A percentile compares a stretch with the other conserved stretches of the same genome.
phyloP scores from a whole-genome alignment of 2,797 vertebrate genomes.

The Mastacembelus armatus region DNA sequence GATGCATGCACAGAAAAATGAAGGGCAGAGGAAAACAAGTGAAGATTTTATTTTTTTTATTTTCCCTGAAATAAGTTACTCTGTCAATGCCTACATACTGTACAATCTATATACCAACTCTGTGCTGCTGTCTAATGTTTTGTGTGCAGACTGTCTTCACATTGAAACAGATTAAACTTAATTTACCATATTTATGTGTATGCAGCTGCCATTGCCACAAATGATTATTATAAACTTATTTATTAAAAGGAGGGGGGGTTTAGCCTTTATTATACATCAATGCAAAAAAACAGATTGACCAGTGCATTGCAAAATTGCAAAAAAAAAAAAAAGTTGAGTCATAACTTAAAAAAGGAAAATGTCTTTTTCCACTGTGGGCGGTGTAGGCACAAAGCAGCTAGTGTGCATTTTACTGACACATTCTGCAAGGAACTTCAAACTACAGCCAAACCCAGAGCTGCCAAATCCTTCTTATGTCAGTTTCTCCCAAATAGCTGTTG shows the following conservation, averaged over 20 bases:
- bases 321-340: conserved; percentile 52
- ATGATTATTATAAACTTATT: background rate
- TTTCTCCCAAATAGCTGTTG: conserved; percentile 29
- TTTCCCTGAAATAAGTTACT: conserved; percentile 13
- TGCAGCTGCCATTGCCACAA: background rate
- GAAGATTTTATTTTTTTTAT: conserved; percentile 26
- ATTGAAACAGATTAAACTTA: background rate
- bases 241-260: conserved; percentile 8
- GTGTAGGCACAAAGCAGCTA: conserved; percentile 34
- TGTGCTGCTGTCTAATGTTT: conserved; percentile 5
- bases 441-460: conserved; percentile 29
- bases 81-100: conserved; percentile 25
- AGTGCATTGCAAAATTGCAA: conserved; percentile 2
- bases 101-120: background rate
- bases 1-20: conserved; percentile 19
- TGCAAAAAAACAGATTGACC: conserved; percentile 32
- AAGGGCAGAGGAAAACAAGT: conserved; percentile 19
- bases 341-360: conserved; percentile 46
- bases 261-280: background rate
- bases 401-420: conserved; percentile 42
- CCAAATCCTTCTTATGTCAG: conserved; percentile 52
- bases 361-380: conserved; percentile 53
- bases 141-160: conserved; percentile 5
- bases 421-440: conserved; percentile 54
- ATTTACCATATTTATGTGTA: background rate